Evolutionary conservation across 2,888 invertebrate genomes (phyloP).

Genomic region (Apamea crenata): DNA sequence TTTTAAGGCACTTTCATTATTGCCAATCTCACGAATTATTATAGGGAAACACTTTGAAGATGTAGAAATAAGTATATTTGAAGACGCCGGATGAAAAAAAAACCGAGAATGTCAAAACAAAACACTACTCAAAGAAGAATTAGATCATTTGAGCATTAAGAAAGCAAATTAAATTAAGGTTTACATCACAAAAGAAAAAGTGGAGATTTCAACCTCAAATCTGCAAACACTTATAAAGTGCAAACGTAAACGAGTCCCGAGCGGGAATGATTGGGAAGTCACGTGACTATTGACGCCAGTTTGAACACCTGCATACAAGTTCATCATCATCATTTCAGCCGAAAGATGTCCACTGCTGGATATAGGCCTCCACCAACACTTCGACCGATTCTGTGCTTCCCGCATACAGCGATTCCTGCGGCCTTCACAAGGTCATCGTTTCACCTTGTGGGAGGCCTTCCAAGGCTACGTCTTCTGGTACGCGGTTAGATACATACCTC

Average conservation of each 20-base stretch:
- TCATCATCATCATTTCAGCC: too few species aligned
- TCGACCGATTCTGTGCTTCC: too few species aligned
- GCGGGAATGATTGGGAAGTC: too few species aligned
- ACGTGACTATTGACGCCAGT: background rate
- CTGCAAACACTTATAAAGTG: background rate
- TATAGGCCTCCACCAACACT: too few species aligned
- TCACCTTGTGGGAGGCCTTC: too few species aligned
- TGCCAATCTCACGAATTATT: background rate
- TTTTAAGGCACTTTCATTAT: constrained; percentile 51
- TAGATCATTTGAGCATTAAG: background rate
- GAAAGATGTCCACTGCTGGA: too few species aligned
- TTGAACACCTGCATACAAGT: too few species aligned
- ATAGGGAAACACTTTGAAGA: background rate
- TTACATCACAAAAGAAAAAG: background rate
- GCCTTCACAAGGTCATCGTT: too few species aligned
- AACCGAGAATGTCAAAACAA: background rate
- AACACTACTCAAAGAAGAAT: background rate
- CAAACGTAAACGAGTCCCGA: background rate
- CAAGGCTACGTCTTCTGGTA: too few species aligned
- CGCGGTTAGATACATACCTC: too few species aligned
- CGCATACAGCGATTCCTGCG: too few species aligned
- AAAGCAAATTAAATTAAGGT: background rate
- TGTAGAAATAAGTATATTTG: background rate
- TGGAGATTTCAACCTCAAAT: background rate
- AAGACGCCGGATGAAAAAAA: background rate